These are phyloP conservation scores for Ondatra zibethicus DNA, from an alignment of 2,113 vertebrate species.

Conservation along the genomic window DNA sequence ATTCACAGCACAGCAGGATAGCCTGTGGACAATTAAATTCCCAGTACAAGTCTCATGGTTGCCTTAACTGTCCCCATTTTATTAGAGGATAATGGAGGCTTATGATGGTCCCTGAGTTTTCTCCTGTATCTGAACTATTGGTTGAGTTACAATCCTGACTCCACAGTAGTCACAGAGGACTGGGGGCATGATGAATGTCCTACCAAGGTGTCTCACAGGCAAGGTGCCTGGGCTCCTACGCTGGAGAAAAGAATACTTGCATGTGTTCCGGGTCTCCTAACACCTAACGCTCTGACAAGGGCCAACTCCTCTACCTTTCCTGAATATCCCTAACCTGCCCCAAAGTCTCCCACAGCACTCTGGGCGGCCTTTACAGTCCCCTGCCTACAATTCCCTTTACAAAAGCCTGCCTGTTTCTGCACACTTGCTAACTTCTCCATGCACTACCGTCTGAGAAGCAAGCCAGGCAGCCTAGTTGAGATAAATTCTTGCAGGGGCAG, in stretches of 20 bases:
- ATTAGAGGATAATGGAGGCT: neutral
- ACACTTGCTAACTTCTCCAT: neutral
- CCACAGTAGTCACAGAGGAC: neutral
- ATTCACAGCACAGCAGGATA: neutral
- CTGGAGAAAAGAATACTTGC: neutral
- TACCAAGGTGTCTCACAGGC: neutral
- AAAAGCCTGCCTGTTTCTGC: neutral
- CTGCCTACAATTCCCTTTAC: neutral
- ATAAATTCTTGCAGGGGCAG: neutral
- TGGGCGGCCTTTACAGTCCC: neutral
- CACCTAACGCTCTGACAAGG: neutral
- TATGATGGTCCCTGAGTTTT: neutral
- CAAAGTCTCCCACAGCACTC: neutral
- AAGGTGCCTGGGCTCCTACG: neutral
- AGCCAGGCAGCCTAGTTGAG: neutral
- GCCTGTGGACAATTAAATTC: neutral
- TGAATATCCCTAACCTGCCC: no score
- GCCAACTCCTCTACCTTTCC: neutral
- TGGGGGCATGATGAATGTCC: neutral
- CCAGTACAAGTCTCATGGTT: neutral
- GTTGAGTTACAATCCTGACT: neutral
- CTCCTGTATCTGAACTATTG: neutral
- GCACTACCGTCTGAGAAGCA: neutral
- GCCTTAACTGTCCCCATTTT: neutral
- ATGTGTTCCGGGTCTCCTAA: neutral